A percentile compares a stretch with the other conserved stretches of the same genome.
Evolutionary conservation across 1,140 invertebrate genomes (phyloP).

Genomic region (Psilanteris sp.): DNA sequence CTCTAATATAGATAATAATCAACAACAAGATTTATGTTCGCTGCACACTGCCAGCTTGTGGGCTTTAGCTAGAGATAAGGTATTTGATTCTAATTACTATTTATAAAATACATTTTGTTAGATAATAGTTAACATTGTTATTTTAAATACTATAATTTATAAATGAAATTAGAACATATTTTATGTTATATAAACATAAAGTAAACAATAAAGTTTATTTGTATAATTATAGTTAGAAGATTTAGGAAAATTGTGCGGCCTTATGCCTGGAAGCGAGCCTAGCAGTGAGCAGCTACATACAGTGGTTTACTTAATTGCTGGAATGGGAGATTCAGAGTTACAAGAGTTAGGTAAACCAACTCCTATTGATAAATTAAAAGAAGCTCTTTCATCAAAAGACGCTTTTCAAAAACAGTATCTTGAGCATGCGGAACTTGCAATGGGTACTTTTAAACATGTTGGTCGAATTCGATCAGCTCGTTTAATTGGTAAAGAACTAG

Average conservation of each 20-base stretch:
- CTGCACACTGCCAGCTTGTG: slow-evolving; percentile 93
- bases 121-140: no score
- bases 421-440: slow-evolving; percentile 95
- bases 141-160: no score
- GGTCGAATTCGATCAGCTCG: slow-evolving; percentile 91
- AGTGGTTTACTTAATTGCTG: slow-evolving; percentile 93
- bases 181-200: no score
- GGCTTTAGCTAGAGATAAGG: slow-evolving; percentile 95
- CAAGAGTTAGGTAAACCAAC: slow-evolving; percentile 81
- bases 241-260: slow-evolving; percentile 92
- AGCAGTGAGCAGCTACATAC: slow-evolving; percentile 93
- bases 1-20: slow-evolving; percentile 83
- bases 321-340: slow-evolving; percentile 87
- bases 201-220: no score
- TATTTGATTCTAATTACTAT: no score
- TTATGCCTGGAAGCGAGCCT: slow-evolving; percentile 92
- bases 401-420: slow-evolving; percentile 94
- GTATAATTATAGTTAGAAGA: slow-evolving; percentile 84
- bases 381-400: slow-evolving; percentile 93
- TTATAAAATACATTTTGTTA: no score
- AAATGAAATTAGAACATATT: no score
- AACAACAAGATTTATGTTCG: slow-evolving; percentile 86
- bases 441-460: slow-evolving; percentile 98
- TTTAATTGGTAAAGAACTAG: slow-evolving; percentile 92
- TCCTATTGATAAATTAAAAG: slow-evolving; percentile 92